phyloP scores from a whole-genome alignment of 2,888 invertebrate species.

The Anthrax anthrax region DNA sequence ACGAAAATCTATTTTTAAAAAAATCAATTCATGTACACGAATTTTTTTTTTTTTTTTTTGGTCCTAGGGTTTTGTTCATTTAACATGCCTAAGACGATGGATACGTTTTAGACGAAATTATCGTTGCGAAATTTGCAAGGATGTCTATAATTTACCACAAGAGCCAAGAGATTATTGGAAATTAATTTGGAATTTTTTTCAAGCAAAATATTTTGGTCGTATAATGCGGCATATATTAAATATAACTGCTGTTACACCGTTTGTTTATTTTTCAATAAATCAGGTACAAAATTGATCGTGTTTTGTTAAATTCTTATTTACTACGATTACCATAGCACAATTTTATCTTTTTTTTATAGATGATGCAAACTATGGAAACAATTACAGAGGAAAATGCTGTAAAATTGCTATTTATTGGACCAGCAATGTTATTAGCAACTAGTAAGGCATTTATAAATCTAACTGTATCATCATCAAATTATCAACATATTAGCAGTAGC shows the following conservation, averaged over 20 bases:
- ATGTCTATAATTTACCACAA: slow-evolving; percentile 17
- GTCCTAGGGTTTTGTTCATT: slow-evolving; percentile 26
- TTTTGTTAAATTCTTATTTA: background rate
- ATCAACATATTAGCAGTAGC: too few species aligned
- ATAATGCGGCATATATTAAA: slow-evolving; percentile 25
- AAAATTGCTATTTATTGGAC: slow-evolving; percentile 8
- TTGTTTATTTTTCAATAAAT: slow-evolving; percentile 26
- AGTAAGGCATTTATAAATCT: slow-evolving; percentile 5
- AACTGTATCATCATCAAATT: too few species aligned
- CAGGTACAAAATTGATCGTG: slow-evolving; percentile 9
- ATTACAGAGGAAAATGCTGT: slow-evolving; percentile 5
- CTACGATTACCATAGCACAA: too few species aligned
- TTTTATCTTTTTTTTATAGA: background rate
- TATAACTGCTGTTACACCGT: slow-evolving; percentile 23
- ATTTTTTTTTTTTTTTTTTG: background rate
- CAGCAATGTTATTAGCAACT: slow-evolving; percentile 6
- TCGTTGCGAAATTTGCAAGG: slow-evolving; percentile 27
- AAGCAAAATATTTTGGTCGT: slow-evolving; percentile 23
- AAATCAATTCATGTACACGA: too few species aligned
- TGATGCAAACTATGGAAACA: slow-evolving; percentile 6
- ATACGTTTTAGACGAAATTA: slow-evolving; percentile 23
- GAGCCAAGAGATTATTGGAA: slow-evolving; percentile 20
- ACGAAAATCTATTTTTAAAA: too few species aligned
- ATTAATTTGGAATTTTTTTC: slow-evolving; percentile 24
- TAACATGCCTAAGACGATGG: slow-evolving; percentile 28